Percentiles rank a stretch among this genome's conserved stretches.
These are phyloP conservation scores for Ariopsis seemanni DNA, from an alignment of 2,113 vertebrate species.

Conservation along the genomic window DNA sequence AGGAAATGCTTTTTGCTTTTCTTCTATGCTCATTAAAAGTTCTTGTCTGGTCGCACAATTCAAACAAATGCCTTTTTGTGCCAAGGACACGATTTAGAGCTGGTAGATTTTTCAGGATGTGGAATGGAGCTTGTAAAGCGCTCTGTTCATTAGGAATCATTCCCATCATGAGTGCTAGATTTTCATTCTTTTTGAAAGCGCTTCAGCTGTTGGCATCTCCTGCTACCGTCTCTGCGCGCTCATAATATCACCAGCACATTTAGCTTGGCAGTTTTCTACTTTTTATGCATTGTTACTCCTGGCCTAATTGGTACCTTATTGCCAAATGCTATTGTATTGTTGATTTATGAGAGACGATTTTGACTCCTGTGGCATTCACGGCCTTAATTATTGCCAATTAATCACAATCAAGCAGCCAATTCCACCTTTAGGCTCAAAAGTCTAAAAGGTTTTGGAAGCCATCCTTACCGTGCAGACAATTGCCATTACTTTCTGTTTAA, in stretches of 20 bases:
- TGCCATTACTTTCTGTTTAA: constrained; percentile 48
- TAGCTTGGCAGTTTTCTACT: constrained; percentile 44
- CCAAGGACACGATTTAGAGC: constrained; percentile 24
- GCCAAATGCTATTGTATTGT: constrained; percentile 43
- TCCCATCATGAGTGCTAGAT: constrained; percentile 27
- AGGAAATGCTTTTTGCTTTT: constrained; percentile 17
- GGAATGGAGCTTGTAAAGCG: constrained; percentile 35
- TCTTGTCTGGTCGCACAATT: constrained; percentile 19
- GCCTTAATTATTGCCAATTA: constrained; percentile 45
- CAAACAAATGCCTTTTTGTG: constrained; percentile 4
- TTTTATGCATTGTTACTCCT: constrained; percentile 53
- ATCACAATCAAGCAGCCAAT: constrained; percentile 43
- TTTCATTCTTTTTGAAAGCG: constrained; percentile 44
- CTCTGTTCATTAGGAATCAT: constrained; percentile 51
- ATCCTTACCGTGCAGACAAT: constrained; percentile 32
- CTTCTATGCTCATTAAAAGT: not conserved
- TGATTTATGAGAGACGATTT: constrained; percentile 51
- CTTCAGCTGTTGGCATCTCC: constrained; percentile 44
- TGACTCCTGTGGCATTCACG: constrained; percentile 47
- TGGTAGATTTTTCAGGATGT: constrained; percentile 43
- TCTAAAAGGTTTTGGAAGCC: constrained; percentile 20
- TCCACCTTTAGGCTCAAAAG: constrained; percentile 27
- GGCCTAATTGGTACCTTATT: constrained; percentile 52
- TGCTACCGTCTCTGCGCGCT: constrained; percentile 47
- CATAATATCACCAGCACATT: constrained; percentile 48